Conservation (phyloP, 2,113 vertebrate species). For the Psephotus haematonotus region DNA sequence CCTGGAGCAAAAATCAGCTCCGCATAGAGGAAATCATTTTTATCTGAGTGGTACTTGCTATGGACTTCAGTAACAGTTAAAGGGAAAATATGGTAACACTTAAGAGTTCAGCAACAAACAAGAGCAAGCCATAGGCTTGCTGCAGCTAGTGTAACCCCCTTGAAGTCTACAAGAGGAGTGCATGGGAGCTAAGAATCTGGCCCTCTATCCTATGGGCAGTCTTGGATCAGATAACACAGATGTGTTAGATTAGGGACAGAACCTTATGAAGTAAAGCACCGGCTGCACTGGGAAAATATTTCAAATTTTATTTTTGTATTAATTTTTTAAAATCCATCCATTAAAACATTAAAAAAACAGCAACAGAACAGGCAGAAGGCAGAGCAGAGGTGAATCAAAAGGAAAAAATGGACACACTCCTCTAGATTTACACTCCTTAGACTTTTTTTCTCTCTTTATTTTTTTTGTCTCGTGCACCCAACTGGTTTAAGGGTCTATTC, state of each 20-base stretch:
- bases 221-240: slow-evolving; percentile 53
- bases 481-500: slow-evolving; percentile 49
- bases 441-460: background rate
- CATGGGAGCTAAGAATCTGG: background rate
- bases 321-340: background rate
- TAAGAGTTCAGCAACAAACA: slow-evolving; percentile 41
- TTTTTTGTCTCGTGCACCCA: background rate
- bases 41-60: background rate
- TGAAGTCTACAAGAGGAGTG: background rate
- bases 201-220: slow-evolving; percentile 7
- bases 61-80: background rate
- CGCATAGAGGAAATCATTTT: slow-evolving; percentile 12
- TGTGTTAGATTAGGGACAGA: slow-evolving; percentile 51
- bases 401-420: background rate
- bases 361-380: background rate
- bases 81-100: slow-evolving; percentile 40
- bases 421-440: slow-evolving; percentile 7
- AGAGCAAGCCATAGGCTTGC: background rate
- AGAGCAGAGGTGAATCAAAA: background rate
- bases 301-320: background rate
- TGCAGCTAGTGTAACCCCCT: background rate
- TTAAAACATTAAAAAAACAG: background rate
- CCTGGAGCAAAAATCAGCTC: background rate
- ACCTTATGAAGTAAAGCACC: slow-evolving; percentile 21
- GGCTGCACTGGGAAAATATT: background rate